Evolutionary conservation across 2,888 invertebrate genomes (phyloP), one percentile per base, ranked within the genome.

Genomic region (Hesperia comma): DNA sequence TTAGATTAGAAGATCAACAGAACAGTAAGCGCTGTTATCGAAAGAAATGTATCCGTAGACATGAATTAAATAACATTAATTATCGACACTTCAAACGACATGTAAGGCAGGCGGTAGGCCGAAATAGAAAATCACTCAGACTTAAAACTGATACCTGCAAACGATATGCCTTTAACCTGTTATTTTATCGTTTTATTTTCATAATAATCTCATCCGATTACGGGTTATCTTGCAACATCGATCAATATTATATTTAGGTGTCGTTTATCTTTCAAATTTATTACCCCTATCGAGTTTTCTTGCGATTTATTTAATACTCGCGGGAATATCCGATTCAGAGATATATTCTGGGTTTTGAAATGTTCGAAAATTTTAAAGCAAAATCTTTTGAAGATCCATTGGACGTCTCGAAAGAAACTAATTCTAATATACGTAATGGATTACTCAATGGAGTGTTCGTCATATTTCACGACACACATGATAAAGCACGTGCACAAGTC

Each of bases 241-340:
- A 66, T 66, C 66, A 60, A 58, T 46, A 43, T 54, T 60, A 58
- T 66, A 60, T 66, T 66, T 60, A 17, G 43, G 43, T 60, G 19
- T 54, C 66, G 54, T 66, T 66, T 60, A 66, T 66, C 66, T 60
- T 54, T 46, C 43, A 46, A 66, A 66, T 54, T 60, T 60, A 66
- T 66, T 54, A 54, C 60, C 60, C 58, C 66, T 66, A 66, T 66
- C 54, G 53, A 43, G 37, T 60, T 66, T 53, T 43, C 40, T 43
- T 15, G 58, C 64, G 58, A 58, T 66, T 66, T 66, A 66, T 60
- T 41, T 54, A 54, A 54, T 41, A 33, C 51, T 43, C 64, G 19
- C 53, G 51, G 53, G 64, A 58, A 58, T 58, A 58, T 64, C 64
- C 41, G 58, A 64, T 53, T 58, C 53, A 17, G 64, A 64, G 53